Evolutionary conservation across 2,113 vertebrate genomes (phyloP).

Genomic region (Lichenostomus cassidix): DNA sequence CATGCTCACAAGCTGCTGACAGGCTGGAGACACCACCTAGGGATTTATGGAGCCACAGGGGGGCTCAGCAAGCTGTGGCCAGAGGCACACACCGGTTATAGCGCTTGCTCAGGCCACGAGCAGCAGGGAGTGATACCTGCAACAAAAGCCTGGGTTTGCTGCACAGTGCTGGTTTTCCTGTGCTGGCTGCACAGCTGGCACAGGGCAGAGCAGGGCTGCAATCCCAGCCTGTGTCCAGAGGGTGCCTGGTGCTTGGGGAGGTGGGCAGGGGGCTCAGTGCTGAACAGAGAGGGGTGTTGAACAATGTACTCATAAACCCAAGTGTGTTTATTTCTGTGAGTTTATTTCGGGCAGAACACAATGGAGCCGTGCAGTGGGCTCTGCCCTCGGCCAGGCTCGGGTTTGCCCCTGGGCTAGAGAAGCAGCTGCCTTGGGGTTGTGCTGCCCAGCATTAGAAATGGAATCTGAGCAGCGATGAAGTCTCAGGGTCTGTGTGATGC

Average conservation of each 20-base stretch:
- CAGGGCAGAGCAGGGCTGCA: not conserved
- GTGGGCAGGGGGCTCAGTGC: not conserved
- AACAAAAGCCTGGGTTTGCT: not conserved
- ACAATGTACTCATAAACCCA: too few species aligned
- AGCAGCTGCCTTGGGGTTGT: not conserved
- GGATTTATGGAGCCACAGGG: not conserved
- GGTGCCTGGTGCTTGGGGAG: not conserved
- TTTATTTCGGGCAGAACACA: not conserved
- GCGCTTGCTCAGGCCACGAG: not conserved
- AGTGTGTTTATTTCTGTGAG: not conserved
- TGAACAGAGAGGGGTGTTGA: not conserved
- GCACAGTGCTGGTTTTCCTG: not conserved
- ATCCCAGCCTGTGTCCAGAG: not conserved
- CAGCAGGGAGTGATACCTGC: not conserved
- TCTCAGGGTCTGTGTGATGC: not conserved
- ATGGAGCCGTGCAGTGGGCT: fast-evolving
- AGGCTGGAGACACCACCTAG: not conserved
- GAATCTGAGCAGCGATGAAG: fast-evolving
- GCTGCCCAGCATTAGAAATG: not conserved
- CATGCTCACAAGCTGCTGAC: not conserved
- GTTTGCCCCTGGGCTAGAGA: not conserved
- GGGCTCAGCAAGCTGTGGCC: not conserved
- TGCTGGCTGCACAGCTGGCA: not conserved
- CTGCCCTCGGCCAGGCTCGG: not conserved
- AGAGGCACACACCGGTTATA: not conserved